Evolutionary conservation across 1,140 invertebrate species (phyloP), one percentile per base, ranked within the genome.

Genomic region (Drosophila persimilis): DNA sequence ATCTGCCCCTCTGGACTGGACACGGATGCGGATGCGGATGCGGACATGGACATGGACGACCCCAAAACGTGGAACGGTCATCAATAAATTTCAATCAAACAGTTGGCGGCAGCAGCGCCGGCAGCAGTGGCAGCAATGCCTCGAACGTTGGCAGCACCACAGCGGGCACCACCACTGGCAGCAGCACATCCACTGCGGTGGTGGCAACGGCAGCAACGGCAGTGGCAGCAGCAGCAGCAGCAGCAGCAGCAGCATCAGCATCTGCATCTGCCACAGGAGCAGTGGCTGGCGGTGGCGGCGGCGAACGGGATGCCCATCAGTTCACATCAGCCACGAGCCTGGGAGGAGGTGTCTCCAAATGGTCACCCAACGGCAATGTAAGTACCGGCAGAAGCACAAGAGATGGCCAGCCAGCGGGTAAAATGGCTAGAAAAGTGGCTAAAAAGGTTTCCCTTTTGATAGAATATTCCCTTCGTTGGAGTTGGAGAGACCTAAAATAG

Each of bases 331-430:
- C 39, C 39, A 56, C 80, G 24, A 52, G 63, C 44, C 31, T 62
- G 24, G 58, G 53, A 44, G 78, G 52, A 48, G 80, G 77, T 53
- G 62, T 79, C 50, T 84, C 90, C 70, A 91, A 90, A 66, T 91
- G 90, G 90, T 91, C 90, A 69, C 90, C 90, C 64, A 90, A 90
- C 70, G 69, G 83, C 61, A 91, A 85, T 77, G 90, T 91, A 77
- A 91, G 90, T 91, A 89, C 56, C 15, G 4, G 3, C 4, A 55
- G 55, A 47, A 24, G 47, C 35, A 31, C 15, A 31, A 24, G 13
- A n/a, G 15, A 26, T 58, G 29, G 24, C 2, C n/a, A 4, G 13
- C 11, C 2, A 41, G 17, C 48, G n/a, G 15, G 13, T 0, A 11
- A 29, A 50, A 24, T n/a, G 11, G 54, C 15, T n/a, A 22, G 24